Evolutionary conservation across 2,888 invertebrate species (phyloP).

Genomic region (Nephrotoma flavescens): DNA sequence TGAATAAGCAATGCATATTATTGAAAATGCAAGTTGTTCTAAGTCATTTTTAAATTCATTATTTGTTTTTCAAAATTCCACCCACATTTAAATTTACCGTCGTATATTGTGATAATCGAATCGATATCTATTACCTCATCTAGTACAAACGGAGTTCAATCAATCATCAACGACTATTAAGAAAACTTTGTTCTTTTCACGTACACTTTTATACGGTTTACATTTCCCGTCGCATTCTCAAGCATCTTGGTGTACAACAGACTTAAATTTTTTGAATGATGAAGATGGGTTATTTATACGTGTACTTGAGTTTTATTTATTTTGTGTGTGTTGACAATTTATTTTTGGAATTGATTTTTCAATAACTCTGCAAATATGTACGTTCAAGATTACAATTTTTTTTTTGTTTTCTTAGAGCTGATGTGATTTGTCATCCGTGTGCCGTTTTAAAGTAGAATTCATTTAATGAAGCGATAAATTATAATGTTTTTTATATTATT

Average conservation of each 20-base stretch:
- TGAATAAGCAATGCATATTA: neutral
- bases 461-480: neutral
- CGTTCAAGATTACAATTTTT: neutral
- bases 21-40: neutral
- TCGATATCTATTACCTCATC: neutral
- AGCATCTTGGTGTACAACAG: neutral
- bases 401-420: neutral
- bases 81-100: neutral
- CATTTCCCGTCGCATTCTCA: neutral
- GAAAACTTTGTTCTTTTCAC: neutral
- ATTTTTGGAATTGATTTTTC: neutral
- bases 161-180: neutral
- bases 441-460: neutral
- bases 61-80: neutral
- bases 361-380: neutral
- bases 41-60: neutral
- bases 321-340: neutral
- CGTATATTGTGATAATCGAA: neutral
- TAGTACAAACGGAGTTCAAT: neutral
- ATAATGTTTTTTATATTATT: neutral
- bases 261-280: neutral
- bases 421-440: neutral
- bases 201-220: neutral
- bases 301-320: neutral
- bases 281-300: neutral